Base-by-base conservation (phyloP, 1,140 invertebrate species). In the Aricia agestis region DNA sequence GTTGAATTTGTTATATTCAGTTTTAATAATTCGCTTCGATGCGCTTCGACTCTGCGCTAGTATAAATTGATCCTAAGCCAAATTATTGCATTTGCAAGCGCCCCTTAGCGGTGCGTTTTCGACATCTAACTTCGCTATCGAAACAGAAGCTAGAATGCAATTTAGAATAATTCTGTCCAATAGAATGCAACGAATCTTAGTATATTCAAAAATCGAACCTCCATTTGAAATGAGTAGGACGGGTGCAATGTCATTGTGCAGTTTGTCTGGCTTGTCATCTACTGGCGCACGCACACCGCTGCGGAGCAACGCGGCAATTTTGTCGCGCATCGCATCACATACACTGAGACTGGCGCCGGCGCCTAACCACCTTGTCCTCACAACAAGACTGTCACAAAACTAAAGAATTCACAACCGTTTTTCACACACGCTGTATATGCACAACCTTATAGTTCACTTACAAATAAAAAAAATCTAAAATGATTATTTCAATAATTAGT, bases 281-380 rank as follows among this genome's bases (percentile, higher is more conserved):
- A 81, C 78, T 6, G 82, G 78, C 72, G 85, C 80, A 74, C 78
- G 78, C 73, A 83, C 82, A n/a, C 86, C 82, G 77, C 78, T 83
- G 61, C 85, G 83, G 68, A 91, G 77, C 73, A 89, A 75, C 63
- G 82, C 82, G 73, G 85, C 74, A 69, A 91, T 82, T 86, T 86
- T 89, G 66, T 89, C 87, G 70, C 85, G 89, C 89, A 91, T 90
- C 83, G 79, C 88, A 89, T 89, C 82, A 86, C 87, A 83, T 83
- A 75, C 76, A 73, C 69, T 73, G 76, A 78, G 72, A 72, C 80
- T 18, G 84, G 82, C 86, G 85, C 87, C 85, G 82, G 85, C 87
- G 85, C 83, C 78, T 74, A 63, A 31, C 19, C 31, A 63, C 59
- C 59, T 72, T 72, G 58, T 31, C 59, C 59, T 75, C 72, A 65